Evolutionary conservation across 2,113 vertebrate genomes (phyloP), one percentile per base, ranked within the genome.

Genomic region (Oncorhynchus kisutch): DNA sequence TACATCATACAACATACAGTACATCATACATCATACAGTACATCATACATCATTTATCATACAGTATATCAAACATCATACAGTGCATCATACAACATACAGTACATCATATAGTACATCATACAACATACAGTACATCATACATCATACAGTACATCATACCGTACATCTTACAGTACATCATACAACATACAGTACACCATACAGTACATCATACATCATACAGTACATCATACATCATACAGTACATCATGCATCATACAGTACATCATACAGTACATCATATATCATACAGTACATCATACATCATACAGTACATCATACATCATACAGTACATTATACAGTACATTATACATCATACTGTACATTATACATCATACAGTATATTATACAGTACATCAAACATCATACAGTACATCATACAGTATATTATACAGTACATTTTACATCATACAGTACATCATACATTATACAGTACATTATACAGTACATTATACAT

Each of bases 141-240:
- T 13, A 18, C 85, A 68, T 49, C 3, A 29, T 29, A 29, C 27
- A 29, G 9, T 12, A 16, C 85, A 67, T 49, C n/a, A n/a, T n/a
- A n/a, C n/a, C n/a, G n/a, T n/a, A n/a, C 57, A 67, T 49, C 18
- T n/a, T n/a, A 59, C 3, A n/a, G 0, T 3, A 16, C 3, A 5
- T 4, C 1, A 20, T 31, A 31, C 5, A 6, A 1, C 1, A 59
- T 7, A 59, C 3, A n/a, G 0, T 3, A 16, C 3, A 1, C 1
- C 1, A 20, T 31, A 31, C 5, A 6, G n/a, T 31, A 20, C 31
- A 31, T 1, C 5, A 60, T 13, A n/a, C n/a, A 29, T 24, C 24
- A 29, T 4, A 29, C 29, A 59, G 16, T 20, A 18, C 31, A 31
- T 1, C 5, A 59, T 13, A 18, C 57, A 59, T 25, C 25, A 25